These are phyloP conservation scores for Scolopax rusticola DNA, from an alignment of 2,797 vertebrate genomes.

Conservation along the genomic window DNA sequence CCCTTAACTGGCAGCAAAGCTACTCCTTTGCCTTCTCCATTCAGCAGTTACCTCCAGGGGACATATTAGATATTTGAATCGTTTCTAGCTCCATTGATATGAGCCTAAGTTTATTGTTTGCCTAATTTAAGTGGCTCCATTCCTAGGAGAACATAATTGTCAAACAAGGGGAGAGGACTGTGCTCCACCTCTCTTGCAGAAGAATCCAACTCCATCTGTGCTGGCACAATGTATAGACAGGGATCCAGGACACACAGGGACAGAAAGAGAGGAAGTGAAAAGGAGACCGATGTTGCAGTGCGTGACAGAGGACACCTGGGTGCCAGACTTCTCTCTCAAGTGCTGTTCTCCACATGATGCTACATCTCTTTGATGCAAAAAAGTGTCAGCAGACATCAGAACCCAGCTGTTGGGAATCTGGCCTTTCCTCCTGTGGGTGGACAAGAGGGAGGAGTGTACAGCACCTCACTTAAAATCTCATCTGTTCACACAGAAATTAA, in stretches of 20 bases:
- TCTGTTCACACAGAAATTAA: background rate
- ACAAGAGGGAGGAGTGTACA: background rate
- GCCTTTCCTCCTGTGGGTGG: background rate
- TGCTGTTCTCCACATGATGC: background rate
- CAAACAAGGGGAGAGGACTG: background rate
- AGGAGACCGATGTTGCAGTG: background rate
- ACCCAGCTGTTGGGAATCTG: background rate
- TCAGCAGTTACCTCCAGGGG: background rate
- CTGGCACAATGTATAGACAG: background rate
- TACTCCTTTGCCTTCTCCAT: background rate
- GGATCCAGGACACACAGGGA: background rate
- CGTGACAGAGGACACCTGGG: background rate
- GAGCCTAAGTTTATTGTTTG: background rate
- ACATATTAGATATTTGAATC: background rate
- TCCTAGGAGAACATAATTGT: background rate
- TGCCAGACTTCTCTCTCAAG: background rate
- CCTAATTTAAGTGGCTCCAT: background rate
- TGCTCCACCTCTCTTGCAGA: background rate
- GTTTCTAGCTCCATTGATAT: background rate
- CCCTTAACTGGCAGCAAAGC: background rate
- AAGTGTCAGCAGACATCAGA: background rate
- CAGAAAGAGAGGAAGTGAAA: background rate
- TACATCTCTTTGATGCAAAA: background rate
- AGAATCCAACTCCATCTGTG: background rate
- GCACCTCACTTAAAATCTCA: background rate